These are phyloP conservation scores for Ametastegia equiseti DNA, from an alignment of 2,888 invertebrate species.

Conservation along the genomic window DNA sequence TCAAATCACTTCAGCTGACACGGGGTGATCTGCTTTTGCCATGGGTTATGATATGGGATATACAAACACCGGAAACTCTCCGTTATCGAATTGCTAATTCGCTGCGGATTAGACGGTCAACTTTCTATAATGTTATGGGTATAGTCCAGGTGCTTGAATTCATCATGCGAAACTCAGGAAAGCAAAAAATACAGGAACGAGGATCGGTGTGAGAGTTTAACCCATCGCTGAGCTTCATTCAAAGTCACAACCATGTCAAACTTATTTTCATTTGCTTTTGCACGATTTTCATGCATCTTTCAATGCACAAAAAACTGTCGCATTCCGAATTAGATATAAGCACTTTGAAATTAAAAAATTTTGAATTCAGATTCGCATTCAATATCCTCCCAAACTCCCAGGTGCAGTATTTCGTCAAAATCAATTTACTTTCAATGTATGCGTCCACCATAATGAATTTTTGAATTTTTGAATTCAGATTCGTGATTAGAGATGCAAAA, in stretches of 20 bases:
- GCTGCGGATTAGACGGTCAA: neutral
- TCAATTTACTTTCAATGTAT: too few species aligned
- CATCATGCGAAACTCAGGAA: neutral
- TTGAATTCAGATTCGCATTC: too few species aligned
- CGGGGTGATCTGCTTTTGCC: neutral
- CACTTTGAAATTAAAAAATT: too few species aligned
- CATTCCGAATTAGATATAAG: too few species aligned
- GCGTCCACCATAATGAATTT: too few species aligned
- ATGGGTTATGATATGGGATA: neutral
- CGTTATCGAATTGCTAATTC: neutral
- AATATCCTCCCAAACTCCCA: too few species aligned
- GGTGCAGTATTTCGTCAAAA: too few species aligned
- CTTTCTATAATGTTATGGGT: neutral
- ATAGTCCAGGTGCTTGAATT: neutral
- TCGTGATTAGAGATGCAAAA: too few species aligned
- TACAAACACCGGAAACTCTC: neutral
- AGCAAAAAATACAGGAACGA: neutral
- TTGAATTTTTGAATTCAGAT: too few species aligned
- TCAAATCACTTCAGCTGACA: neutral
- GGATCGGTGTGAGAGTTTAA: neutral
- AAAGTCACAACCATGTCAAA: neutral
- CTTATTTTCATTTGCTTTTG: too few species aligned
- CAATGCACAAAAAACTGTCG: too few species aligned
- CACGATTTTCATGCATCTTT: too few species aligned
- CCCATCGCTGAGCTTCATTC: neutral